Percentiles rank a stretch among this genome's conserved stretches.
These are phyloP conservation scores for Pachycephus smyrnensis DNA, from an alignment of 2,888 invertebrate genomes.

Conservation along the genomic window DNA sequence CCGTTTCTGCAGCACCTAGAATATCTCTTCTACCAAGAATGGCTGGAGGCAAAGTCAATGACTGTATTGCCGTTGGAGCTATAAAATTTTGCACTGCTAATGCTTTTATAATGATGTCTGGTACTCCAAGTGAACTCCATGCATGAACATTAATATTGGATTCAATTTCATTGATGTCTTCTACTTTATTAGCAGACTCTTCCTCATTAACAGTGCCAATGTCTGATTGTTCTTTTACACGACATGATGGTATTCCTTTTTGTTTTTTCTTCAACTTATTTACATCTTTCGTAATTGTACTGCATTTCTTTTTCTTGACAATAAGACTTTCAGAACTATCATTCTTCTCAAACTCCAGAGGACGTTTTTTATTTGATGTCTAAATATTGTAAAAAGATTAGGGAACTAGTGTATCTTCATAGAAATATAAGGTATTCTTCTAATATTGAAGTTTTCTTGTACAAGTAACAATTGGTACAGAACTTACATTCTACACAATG, in stretches of 20 bases:
- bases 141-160: slow-evolving; percentile 70
- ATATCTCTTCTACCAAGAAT: slow-evolving; percentile 91
- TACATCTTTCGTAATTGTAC: slow-evolving; percentile 25
- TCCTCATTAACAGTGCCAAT: slow-evolving; percentile 19
- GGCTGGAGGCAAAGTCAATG: slow-evolving; percentile 82
- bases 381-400: neutral
- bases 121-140: slow-evolving; percentile 80
- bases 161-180: slow-evolving; percentile 26
- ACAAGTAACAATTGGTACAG: no score
- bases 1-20: slow-evolving; percentile 98
- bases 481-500: neutral
- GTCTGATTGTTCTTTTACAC: slow-evolving; percentile 7
- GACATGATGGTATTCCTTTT: slow-evolving; percentile 15
- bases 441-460: neutral
- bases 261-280: slow-evolving; percentile 18
- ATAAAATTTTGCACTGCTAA: slow-evolving; percentile 82
- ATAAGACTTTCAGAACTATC: neutral
- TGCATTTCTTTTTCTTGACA: slow-evolving; percentile 6
- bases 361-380: neutral
- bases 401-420: neutral
- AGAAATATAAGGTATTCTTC: neutral
- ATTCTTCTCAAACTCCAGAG: neutral
- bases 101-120: slow-evolving; percentile 77
- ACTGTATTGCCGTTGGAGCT: slow-evolving; percentile 91
- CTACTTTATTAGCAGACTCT: neutral